A percentile compares a stretch with the other conserved stretches of the same genome.
Evolutionary conservation across 2,113 vertebrate genomes (phyloP).

Genomic region (Hystrix cristata): DNA sequence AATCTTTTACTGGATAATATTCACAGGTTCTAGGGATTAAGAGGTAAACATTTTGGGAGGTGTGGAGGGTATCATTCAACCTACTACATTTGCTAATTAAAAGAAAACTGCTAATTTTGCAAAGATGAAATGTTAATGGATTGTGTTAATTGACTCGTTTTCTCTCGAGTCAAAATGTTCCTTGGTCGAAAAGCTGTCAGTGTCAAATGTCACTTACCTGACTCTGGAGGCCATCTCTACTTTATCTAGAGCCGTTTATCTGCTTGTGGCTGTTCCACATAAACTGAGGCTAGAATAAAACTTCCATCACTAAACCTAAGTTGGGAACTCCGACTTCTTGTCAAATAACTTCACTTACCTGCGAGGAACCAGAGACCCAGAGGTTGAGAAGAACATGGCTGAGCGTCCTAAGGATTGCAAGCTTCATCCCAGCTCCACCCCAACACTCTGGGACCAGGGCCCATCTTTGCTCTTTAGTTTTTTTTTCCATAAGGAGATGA

Average conservation of each 20-base stretch:
- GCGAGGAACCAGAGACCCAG: background rate
- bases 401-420: background rate
- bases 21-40: background rate
- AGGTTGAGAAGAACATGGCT: background rate
- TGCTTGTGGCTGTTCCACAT: background rate
- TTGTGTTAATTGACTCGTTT: background rate
- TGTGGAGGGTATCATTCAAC: background rate
- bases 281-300: background rate
- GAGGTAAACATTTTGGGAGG: background rate
- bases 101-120: background rate
- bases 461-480: background rate
- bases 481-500: background rate
- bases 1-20: background rate
- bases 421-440: background rate
- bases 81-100: background rate
- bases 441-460: background rate
- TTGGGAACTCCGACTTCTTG: background rate
- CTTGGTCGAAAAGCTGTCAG: background rate
- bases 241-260: background rate
- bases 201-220: background rate
- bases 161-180: slow-evolving; percentile 5
- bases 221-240: background rate
- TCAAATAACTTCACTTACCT: slow-evolving; percentile 29
- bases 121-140: background rate
- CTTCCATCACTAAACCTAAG: background rate